phyloP scores from a whole-genome alignment of 1,140 invertebrate genomes.

The Telenomus remus region DNA sequence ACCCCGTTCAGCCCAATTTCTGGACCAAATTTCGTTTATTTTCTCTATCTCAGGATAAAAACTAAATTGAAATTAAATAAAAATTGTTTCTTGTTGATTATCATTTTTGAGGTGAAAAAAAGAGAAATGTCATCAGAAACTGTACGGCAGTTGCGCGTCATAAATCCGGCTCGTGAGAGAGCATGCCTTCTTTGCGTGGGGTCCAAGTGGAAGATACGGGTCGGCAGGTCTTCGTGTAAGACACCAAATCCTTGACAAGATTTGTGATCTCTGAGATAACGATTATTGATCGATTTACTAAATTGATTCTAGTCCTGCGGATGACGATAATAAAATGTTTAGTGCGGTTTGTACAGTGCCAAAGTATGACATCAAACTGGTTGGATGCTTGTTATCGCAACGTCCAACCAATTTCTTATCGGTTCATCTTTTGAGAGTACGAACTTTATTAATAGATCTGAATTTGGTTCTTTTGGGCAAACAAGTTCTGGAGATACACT shows the following conservation, averaged over 20 bases:
- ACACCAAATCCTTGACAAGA: slow-evolving; percentile 49
- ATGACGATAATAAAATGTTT: slow-evolving; percentile 24
- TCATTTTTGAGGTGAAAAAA: too few relatives aligned
- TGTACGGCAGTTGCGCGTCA: slow-evolving; percentile 44
- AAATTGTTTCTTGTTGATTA: too few relatives aligned
- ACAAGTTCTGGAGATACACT: too few relatives aligned
- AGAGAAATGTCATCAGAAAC: background rate
- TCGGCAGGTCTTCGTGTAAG: slow-evolving; percentile 57
- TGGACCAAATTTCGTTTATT: too few relatives aligned
- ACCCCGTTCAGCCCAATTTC: slow-evolving; percentile 38
- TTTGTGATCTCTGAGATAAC: slow-evolving; percentile 55
- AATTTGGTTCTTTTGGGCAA: too few relatives aligned
- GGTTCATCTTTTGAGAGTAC: too few relatives aligned
- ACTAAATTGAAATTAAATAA: too few relatives aligned
- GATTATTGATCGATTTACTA: slow-evolving; percentile 58
- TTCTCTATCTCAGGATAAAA: too few relatives aligned
- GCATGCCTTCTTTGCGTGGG: slow-evolving; percentile 66
- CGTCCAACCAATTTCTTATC: too few relatives aligned
- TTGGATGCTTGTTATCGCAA: too few relatives aligned
- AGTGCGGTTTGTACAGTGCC: slow-evolving; percentile 4
- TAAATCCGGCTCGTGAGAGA: slow-evolving; percentile 69
- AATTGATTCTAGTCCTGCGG: slow-evolving; percentile 39
- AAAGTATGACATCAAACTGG: background rate
- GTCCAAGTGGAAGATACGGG: slow-evolving; percentile 66
- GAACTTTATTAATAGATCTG: too few relatives aligned